Base-by-base conservation (phyloP, 2,797 vertebrate genomes). In the Bovichtus diacanthus region DNA sequence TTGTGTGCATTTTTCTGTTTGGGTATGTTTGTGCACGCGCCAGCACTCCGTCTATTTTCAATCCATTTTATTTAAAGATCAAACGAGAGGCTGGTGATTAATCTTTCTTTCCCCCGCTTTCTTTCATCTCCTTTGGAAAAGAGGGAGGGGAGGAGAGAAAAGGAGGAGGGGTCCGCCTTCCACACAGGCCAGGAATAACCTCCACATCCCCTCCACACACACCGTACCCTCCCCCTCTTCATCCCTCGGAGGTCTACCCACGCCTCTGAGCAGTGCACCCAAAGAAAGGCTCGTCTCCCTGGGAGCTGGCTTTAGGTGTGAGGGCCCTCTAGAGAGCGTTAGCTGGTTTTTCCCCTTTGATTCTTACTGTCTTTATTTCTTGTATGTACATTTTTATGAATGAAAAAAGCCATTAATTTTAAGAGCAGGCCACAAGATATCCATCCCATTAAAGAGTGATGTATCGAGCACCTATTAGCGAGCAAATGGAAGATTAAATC, bases 31-130 rank as follows among this genome's bases (percentile, higher is more conserved):
- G 82, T 82, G 90, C 72, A 70, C 56, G 54, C 23, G 47, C 81
- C 76, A 74, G 60, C 70, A 12, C 81, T 73, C 68, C 61, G 71
- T 88, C 83, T 91, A 89, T 92, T 92, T 91, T 89, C 89, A 91
- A 92, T 95, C 91, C 89, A 90, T 92, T 94, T 95, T 94, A 94
- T 93, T 94, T 95, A 93, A 95, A 95, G 94, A 95, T 95, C 94
- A 95, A 95, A 95, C 88, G 88, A 89, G 86, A 88, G 84, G 87
- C 88, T 90, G 90, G 91, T 94, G 94, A 95, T 96, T 95, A 95
- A 95, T 95, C 93, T 93, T 87, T 90, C 88, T 86, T 83, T 75
- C 82, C 83, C 78, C 63, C 44, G 66, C 86, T 84, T 88, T 87
- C 92, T 94, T 95, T 95, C 92, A 95, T 95, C 93, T 94, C 82